phyloP scores from a whole-genome alignment of 2,888 invertebrate genomes.

The Andrena bicolor region DNA sequence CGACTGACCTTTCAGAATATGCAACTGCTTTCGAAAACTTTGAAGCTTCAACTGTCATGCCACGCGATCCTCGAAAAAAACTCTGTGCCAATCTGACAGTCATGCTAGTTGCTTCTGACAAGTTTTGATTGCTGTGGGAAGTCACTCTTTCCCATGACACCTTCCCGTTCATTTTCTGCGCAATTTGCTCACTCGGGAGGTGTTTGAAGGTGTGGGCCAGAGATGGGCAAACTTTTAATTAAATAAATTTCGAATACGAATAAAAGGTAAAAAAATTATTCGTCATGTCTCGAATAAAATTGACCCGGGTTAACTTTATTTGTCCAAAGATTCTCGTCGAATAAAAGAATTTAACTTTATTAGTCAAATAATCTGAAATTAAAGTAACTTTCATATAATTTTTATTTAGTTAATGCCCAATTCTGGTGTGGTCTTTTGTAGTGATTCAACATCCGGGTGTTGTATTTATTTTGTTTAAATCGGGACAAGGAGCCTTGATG shows the following conservation, averaged over 20 bases:
- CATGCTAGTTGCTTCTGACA: background rate
- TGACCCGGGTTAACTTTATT: background rate
- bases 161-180: background rate
- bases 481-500: too few relatives aligned
- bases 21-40: background rate
- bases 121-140: conserved; percentile 13
- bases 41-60: background rate
- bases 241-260: too few relatives aligned
- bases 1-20: background rate
- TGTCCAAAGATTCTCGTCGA: background rate
- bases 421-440: too few relatives aligned
- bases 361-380: too few relatives aligned
- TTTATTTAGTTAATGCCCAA: too few relatives aligned
- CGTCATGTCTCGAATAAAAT: too few relatives aligned
- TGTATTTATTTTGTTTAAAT: too few relatives aligned
- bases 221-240: too few relatives aligned
- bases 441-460: too few relatives aligned
- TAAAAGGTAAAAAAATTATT: too few relatives aligned
- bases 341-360: background rate
- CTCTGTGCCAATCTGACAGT: background rate
- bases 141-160: background rate
- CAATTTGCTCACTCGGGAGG: background rate
- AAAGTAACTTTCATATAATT: too few relatives aligned
- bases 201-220: background rate
- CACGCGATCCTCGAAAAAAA: background rate